These are phyloP conservation scores for Troides aeacus DNA, from an alignment of 2,888 invertebrate genomes.

Conservation along the genomic window DNA sequence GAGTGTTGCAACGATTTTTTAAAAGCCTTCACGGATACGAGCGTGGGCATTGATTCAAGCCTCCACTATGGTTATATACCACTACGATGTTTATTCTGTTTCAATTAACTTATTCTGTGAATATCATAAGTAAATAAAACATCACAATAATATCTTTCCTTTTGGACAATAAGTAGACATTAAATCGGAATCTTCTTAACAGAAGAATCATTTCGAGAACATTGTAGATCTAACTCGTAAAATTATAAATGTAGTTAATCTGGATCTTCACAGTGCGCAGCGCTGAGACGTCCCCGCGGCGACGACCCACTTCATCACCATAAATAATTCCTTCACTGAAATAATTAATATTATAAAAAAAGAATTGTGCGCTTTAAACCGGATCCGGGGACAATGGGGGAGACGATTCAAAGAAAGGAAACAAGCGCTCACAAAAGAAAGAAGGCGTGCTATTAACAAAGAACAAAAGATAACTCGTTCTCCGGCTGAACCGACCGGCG, in stretches of 20 bases:
- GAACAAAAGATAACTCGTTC: slow-evolving; percentile 18
- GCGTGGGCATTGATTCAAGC: too few relatives aligned
- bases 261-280: background rate
- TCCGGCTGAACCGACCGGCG: slow-evolving; percentile 2
- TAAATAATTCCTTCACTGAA: background rate
- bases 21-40: too few relatives aligned
- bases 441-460: slow-evolving; percentile 12
- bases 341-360: slow-evolving; percentile 11
- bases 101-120: too few relatives aligned
- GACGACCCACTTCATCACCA: background rate
- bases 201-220: too few relatives aligned
- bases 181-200: too few relatives aligned
- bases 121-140: too few relatives aligned
- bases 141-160: too few relatives aligned
- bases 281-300: background rate
- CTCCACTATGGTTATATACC: too few relatives aligned
- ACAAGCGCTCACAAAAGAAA: slow-evolving; percentile 16
- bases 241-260: background rate
- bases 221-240: too few relatives aligned
- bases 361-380: slow-evolving; percentile 5
- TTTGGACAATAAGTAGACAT: too few relatives aligned
- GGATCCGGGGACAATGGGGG: slow-evolving; percentile 14
- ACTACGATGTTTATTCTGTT: too few relatives aligned
- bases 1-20: too few relatives aligned
- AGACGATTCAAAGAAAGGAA: slow-evolving; percentile 21